Conservation (phyloP, 2,888 invertebrate genomes). For the Crocallis elinguaria region DNA sequence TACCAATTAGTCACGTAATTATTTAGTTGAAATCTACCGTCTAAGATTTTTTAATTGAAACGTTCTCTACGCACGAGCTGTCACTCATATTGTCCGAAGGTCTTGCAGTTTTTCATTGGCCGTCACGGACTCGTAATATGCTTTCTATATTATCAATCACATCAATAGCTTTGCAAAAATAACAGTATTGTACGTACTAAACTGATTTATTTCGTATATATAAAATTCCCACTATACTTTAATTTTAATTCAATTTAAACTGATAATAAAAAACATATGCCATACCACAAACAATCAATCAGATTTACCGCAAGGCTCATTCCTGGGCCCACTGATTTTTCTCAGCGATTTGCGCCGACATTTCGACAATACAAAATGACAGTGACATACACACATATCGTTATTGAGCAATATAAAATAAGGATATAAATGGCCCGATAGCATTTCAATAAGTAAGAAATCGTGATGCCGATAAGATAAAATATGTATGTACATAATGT, state of each 20-base stretch:
- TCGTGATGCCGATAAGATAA: conserved; percentile 36
- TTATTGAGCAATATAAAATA: conserved; percentile 17
- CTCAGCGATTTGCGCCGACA: conserved; percentile 15
- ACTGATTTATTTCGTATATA: too few relatives aligned
- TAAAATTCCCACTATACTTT: too few relatives aligned
- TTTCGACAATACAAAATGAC: conserved; percentile 17
- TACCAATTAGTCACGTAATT: too few relatives aligned
- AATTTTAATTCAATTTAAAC: not conserved
- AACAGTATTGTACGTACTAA: conserved; percentile 4
- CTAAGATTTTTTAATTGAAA: too few relatives aligned
- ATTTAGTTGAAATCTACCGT: too few relatives aligned
- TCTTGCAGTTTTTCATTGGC: not conserved
- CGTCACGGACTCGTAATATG: conserved; percentile 22
- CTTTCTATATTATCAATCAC: conserved; percentile 30
- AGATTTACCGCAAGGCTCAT: conserved; percentile 18
- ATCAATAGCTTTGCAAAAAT: conserved; percentile 7
- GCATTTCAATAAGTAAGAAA: conserved; percentile 24
- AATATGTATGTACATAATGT: conserved; percentile 28
- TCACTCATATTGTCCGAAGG: too few relatives aligned
- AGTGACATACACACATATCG: conserved; percentile 16
- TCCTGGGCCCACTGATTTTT: conserved; percentile 12
- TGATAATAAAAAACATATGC: not conserved
- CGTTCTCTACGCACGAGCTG: too few relatives aligned
- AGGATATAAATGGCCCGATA: conserved; percentile 15
- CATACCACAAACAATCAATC: conserved; percentile 2